Conservation (phyloP, 2,797 vertebrate species). For the Lophius americanus region DNA sequence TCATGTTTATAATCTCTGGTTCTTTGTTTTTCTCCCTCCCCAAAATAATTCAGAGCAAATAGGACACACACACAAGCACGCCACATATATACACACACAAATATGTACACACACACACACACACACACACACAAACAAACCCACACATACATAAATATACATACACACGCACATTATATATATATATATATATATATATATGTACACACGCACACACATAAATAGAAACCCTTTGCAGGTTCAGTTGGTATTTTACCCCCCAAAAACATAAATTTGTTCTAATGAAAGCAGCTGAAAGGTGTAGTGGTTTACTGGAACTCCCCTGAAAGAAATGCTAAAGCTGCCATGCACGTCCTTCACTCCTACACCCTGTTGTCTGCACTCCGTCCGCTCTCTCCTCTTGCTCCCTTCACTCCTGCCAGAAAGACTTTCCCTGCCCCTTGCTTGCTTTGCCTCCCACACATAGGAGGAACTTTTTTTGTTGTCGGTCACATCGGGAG, state of each 20-base stretch:
- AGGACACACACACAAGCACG: conserved; percentile 34
- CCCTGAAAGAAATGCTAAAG: conserved; percentile 58
- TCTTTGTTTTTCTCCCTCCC: conserved; percentile 16
- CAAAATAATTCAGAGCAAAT: conserved; percentile 35
- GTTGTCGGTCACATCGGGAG: conserved; percentile 22
- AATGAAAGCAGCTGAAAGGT: conserved; percentile 60
- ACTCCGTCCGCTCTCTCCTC: conserved; percentile 42
- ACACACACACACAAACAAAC: conserved; percentile 3
- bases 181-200: not conserved
- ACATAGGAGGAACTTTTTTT: conserved; percentile 28
- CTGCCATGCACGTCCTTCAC: conserved; percentile 41
- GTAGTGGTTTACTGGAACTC: conserved; percentile 68
- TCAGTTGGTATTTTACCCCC: conserved; percentile 44
- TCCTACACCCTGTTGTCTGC: conserved; percentile 37
- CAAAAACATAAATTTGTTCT: conserved; percentile 60
- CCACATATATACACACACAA: not conserved
- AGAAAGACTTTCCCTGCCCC: conserved; percentile 30
- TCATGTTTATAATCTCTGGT: not conserved
- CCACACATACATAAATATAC: too few relatives aligned
- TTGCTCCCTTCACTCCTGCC: conserved; percentile 62
- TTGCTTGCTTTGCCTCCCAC: conserved; percentile 39
- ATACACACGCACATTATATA: not conserved
- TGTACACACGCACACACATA: conserved; percentile 8
- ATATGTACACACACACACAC: conserved; percentile 2
- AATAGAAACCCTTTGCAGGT: conserved; percentile 7